Percentiles rank a stretch among this genome's conserved stretches.
Evolutionary conservation across 1,140 invertebrate genomes (phyloP).

Genomic region (Papilio helenus): DNA sequence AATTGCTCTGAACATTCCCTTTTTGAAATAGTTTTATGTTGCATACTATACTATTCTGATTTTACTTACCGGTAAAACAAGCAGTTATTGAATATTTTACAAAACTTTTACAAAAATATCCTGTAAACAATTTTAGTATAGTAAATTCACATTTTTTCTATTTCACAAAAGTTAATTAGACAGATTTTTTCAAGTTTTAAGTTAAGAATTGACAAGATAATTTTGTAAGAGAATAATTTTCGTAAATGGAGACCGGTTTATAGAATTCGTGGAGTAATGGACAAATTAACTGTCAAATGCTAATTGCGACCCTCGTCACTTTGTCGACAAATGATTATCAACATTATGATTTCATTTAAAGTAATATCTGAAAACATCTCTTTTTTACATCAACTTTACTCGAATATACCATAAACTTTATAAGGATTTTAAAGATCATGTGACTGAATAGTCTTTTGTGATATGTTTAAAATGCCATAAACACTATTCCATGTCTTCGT

Average conservation of each 20-base stretch:
- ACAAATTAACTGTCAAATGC: slow-evolving; percentile 22
- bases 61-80: too few species aligned
- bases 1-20: too few species aligned
- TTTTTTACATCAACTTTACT: neutral
- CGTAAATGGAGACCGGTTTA: neutral
- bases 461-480: too few species aligned
- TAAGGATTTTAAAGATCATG: neutral
- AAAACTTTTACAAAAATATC: neutral
- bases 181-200: neutral
- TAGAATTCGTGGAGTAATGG: neutral
- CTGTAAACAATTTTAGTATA: too few species aligned
- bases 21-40: too few species aligned
- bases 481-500: too few species aligned
- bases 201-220: neutral
- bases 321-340: neutral
- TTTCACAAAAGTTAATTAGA: neutral
- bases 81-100: neutral
- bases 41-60: too few species aligned
- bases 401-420: neutral
- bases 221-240: neutral
- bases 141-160: neutral
- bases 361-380: neutral
- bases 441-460: neutral
- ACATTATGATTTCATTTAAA: slow-evolving; percentile 3
- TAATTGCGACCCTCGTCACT: slow-evolving; percentile 13